A percentile compares a stretch with the other conserved stretches of the same genome.
These are phyloP conservation scores for Decapterus maruadsi DNA, from an alignment of 2,797 vertebrate species.

Conservation along the genomic window DNA sequence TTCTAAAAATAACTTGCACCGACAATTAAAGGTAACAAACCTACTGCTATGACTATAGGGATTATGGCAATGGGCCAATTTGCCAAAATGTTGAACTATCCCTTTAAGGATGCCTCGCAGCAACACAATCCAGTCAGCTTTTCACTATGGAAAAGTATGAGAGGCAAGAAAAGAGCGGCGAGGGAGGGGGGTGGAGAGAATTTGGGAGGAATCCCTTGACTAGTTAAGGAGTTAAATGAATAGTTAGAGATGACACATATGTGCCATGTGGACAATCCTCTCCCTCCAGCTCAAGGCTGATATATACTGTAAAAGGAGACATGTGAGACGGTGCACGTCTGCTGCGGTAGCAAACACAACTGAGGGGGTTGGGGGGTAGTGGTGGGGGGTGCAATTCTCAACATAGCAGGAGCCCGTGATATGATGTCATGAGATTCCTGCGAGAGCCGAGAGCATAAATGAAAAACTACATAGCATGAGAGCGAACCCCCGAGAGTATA, in stretches of 20 bases:
- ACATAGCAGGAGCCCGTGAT: conserved; percentile 42
- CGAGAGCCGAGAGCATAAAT: conserved; percentile 46
- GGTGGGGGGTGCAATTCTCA: not conserved
- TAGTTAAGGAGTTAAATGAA: conserved; percentile 30
- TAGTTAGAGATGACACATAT: conserved; percentile 48
- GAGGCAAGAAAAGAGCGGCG: not conserved
- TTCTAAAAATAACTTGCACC: no score
- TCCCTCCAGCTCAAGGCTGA: conserved; percentile 30
- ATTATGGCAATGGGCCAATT: no score
- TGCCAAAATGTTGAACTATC: no score
- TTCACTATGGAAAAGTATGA: not conserved
- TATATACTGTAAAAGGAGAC: conserved; percentile 40
- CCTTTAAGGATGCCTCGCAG: not conserved
- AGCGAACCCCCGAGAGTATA: conserved; percentile 40
- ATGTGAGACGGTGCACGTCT: conserved; percentile 37
- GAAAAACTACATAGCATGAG: conserved; percentile 60
- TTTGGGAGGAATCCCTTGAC: conserved; percentile 7
- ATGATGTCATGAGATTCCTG: conserved; percentile 68
- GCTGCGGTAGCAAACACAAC: conserved; percentile 47
- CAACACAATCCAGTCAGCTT: conserved; percentile 39
- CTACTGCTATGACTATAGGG: no score
- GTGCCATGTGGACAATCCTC: conserved; percentile 42
- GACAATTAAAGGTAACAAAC: no score
- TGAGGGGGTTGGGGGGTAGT: not conserved
- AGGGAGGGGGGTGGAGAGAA: not conserved